phyloP scores from a whole-genome alignment of 53 echinoderm and acorn worm species.

The Paelopatides confundens region DNA sequence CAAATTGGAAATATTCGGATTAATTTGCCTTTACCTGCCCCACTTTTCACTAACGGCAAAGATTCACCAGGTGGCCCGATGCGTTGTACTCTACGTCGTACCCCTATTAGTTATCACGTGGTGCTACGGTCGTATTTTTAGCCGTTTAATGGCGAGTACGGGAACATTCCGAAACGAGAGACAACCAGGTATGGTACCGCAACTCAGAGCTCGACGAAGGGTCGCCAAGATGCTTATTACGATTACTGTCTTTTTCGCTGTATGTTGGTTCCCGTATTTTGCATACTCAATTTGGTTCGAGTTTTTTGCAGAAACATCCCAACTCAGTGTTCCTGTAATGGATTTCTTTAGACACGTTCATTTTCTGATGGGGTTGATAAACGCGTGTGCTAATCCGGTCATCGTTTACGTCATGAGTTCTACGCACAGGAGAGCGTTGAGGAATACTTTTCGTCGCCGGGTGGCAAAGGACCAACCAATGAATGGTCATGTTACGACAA shows the following conservation, averaged over 20 bases:
- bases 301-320: not conserved
- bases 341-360: slow-evolving; percentile 63
- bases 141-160: slow-evolving; percentile 62
- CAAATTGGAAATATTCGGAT: not conserved
- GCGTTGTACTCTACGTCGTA: slow-evolving; percentile 64
- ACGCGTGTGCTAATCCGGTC: slow-evolving; percentile 83
- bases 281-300: slow-evolving; percentile 65
- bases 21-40: slow-evolving; percentile 51
- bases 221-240: slow-evolving; percentile 68
- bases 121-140: slow-evolving; percentile 67
- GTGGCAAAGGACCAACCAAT: not conserved
- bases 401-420: slow-evolving; percentile 87
- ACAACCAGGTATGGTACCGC: slow-evolving; percentile 68
- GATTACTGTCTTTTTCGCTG: slow-evolving; percentile 69
- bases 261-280: slow-evolving; percentile 73
- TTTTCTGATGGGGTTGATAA: slow-evolving; percentile 74
- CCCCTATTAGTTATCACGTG: slow-evolving; percentile 64
- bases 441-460: slow-evolving; percentile 59
- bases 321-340: not conserved
- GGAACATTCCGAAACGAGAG: slow-evolving; percentile 63
- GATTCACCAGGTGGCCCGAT: slow-evolving; percentile 58
- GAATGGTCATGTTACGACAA: slow-evolving; percentile 4
- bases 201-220: slow-evolving; percentile 72
- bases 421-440: slow-evolving; percentile 71
- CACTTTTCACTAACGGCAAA: slow-evolving; percentile 8